Evolutionary conservation across 2,797 vertebrate species (phyloP).

Genomic region (Amniataba percoides): DNA sequence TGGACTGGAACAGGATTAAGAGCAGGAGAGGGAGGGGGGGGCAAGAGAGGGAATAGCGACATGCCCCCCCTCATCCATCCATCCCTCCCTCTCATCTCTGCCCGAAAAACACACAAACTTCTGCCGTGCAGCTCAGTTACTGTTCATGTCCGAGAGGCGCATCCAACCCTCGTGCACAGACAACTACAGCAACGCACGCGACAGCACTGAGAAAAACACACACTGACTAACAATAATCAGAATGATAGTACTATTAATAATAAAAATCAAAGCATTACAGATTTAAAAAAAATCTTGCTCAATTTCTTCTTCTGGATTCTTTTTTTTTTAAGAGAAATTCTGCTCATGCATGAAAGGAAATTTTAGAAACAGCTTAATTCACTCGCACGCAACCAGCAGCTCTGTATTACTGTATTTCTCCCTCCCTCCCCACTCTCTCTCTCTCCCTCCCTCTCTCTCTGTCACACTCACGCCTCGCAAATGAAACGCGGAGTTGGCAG

Average conservation of each 20-base stretch:
- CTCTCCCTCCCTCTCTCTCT: slow-evolving; percentile 59
- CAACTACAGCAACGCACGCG: slow-evolving; percentile 51
- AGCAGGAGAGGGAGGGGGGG: slow-evolving; percentile 12
- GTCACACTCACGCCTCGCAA: slow-evolving; percentile 80
- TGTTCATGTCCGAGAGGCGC: slow-evolving; percentile 29
- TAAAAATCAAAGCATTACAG: slow-evolving; percentile 18
- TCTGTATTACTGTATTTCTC: slow-evolving; percentile 55
- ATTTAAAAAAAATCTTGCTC: slow-evolving; percentile 22
- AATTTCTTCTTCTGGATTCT: slow-evolving; percentile 13
- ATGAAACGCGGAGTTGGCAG: slow-evolving; percentile 85
- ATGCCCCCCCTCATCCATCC: background rate
- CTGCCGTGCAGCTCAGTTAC: slow-evolving; percentile 46
- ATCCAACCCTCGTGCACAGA: slow-evolving; percentile 25
- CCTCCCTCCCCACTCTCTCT: slow-evolving; percentile 35
- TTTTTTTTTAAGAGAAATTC: slow-evolving; percentile 4
- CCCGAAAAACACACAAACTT: slow-evolving; percentile 58
- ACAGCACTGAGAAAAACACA: slow-evolving; percentile 38
- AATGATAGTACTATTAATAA: no score
- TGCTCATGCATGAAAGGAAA: slow-evolving; percentile 46
- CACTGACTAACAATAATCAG: background rate
- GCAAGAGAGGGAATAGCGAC: slow-evolving; percentile 45
- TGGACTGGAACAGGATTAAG: slow-evolving; percentile 81
- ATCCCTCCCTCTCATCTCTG: slow-evolving; percentile 30
- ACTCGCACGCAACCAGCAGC: slow-evolving; percentile 60
- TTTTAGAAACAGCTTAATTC: slow-evolving; percentile 43